Percentiles rank a stretch among this genome's conserved stretches.
phyloP scores from a whole-genome alignment of 2,113 vertebrate species.

The Pluvialis apricaria region DNA sequence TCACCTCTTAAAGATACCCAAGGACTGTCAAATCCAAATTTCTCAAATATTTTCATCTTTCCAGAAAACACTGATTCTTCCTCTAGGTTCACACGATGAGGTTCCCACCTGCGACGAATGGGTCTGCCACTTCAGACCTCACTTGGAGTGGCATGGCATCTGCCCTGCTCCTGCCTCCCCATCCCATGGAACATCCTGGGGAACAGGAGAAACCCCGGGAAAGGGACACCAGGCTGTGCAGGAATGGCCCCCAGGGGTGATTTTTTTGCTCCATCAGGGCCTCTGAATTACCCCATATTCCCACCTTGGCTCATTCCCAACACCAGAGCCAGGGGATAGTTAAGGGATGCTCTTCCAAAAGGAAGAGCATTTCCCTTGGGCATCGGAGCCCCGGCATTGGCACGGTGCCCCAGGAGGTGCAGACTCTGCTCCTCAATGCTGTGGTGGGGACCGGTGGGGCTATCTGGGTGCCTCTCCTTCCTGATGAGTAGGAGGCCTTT shows the following conservation, averaged over 20 bases:
- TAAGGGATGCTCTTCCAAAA: background rate
- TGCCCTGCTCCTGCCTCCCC: background rate
- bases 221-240: background rate
- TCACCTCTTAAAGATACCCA: background rate
- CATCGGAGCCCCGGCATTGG: fast-evolving
- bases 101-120: background rate
- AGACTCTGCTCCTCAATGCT: background rate
- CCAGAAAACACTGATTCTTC: background rate
- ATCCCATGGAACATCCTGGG: background rate
- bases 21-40: background rate
- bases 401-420: background rate
- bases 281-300: background rate
- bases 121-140: background rate
- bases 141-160: background rate
- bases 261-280: background rate
- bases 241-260: fast-evolving
- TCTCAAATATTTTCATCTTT: background rate
- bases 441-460: background rate
- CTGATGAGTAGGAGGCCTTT: background rate
- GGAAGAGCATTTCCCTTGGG: background rate
- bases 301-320: background rate
- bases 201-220: background rate
- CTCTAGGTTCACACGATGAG: background rate
- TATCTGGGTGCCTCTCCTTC: background rate
- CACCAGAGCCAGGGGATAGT: background rate